phyloP scores from a whole-genome alignment of 2,113 vertebrate species.

The Campylomormyrus tamandua region DNA sequence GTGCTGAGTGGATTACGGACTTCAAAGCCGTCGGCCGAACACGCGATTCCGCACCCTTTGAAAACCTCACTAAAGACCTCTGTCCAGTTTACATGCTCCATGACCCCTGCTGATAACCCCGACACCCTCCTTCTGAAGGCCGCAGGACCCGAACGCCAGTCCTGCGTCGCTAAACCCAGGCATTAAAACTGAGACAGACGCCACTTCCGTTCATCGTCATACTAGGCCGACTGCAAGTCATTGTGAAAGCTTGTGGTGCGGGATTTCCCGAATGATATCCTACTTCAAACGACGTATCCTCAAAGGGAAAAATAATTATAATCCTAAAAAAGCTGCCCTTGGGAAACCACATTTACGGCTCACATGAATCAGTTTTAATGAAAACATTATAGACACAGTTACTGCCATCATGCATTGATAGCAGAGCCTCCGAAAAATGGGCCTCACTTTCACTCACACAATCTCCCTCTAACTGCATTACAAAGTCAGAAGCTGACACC shows the following conservation, averaged over 20 bases:
- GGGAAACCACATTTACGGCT: background rate
- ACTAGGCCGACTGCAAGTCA: background rate
- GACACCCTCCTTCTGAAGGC: background rate
- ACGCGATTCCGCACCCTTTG: background rate
- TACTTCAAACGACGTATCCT: background rate
- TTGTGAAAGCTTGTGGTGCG: background rate
- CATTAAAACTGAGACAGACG: background rate
- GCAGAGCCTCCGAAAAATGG: background rate
- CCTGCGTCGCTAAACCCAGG: background rate
- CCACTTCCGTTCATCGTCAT: background rate
- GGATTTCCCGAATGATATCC: background rate
- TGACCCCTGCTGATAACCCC: conserved; percentile 6
- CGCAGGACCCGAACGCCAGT: background rate
- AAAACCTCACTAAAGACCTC: background rate
- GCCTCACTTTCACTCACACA: background rate
- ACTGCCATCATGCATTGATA: background rate
- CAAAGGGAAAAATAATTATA: background rate
- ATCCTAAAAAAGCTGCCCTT: background rate
- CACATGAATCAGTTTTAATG: background rate
- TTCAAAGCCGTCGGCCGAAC: background rate
- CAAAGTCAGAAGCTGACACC: background rate
- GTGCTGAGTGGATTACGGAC: background rate
- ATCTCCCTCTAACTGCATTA: background rate
- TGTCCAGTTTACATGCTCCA: background rate
- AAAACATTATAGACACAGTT: background rate